phyloP scores from a whole-genome alignment of 2,113 vertebrate genomes.

The Ascaphus truei region DNA sequence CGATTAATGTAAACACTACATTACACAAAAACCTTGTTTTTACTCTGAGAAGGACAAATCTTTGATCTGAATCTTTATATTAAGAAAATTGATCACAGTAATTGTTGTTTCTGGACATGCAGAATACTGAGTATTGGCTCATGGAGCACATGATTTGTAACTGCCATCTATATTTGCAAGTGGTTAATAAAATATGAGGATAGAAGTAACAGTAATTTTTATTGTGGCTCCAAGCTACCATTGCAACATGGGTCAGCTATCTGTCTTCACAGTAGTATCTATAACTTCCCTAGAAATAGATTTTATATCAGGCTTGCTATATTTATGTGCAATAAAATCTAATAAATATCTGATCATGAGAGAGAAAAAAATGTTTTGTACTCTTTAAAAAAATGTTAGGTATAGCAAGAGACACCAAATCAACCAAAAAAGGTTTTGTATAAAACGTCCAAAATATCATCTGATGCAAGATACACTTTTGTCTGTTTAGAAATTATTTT shows the following conservation, averaged over 20 bases:
- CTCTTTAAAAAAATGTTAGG: neutral
- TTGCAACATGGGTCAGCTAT: conserved; percentile 11
- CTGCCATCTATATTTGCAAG: conserved; percentile 15
- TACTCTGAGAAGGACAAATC: too few species aligned
- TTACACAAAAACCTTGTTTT: too few species aligned
- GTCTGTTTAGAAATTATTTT: too few species aligned
- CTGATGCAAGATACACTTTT: too few species aligned
- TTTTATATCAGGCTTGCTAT: conserved; percentile 6
- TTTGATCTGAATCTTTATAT: too few species aligned
- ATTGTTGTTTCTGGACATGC: too few species aligned
- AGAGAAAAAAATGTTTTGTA: neutral
- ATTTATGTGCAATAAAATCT: conserved; percentile 12
- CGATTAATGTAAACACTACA: too few species aligned
- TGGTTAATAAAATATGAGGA: conserved; percentile 22
- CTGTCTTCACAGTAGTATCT: conserved; percentile 17
- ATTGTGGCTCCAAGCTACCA: neutral
- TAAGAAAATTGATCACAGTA: too few species aligned
- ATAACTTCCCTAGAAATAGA: conserved; percentile 14
- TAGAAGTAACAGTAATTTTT: conserved; percentile 1
- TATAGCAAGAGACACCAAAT: too few species aligned
- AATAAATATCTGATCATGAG: neutral
- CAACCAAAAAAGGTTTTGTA: too few species aligned
- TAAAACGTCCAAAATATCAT: too few species aligned
- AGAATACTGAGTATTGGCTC: neutral
- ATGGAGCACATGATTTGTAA: conserved; percentile 8